Conservation (phyloP, 2,888 invertebrate genomes). For the Macaria liturata region DNA sequence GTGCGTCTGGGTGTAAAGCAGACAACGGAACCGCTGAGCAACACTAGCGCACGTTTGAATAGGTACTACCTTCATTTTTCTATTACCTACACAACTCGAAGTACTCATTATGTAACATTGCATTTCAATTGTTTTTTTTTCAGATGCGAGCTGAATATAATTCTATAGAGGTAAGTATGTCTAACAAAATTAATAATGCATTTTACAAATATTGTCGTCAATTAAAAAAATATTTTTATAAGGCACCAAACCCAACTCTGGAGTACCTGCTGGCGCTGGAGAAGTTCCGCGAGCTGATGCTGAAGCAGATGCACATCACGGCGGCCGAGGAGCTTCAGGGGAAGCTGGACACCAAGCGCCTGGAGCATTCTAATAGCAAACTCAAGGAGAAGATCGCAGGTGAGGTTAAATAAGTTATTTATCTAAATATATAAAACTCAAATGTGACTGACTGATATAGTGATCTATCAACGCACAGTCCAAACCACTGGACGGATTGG, state of each 20-base stretch:
- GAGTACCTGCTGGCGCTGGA: slow-evolving; percentile 63
- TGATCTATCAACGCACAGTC: too few relatives aligned
- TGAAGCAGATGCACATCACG: slow-evolving; percentile 64
- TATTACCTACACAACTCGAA: too few relatives aligned
- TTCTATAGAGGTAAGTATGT: slow-evolving; percentile 4
- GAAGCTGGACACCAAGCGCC: slow-evolving; percentile 65
- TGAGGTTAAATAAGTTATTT: slow-evolving; percentile 26
- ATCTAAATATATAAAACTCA: too few relatives aligned
- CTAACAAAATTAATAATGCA: too few relatives aligned
- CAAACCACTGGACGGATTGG: too few relatives aligned
- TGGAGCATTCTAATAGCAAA: slow-evolving; percentile 68
- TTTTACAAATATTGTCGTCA: too few relatives aligned
- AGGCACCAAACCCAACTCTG: slow-evolving; percentile 39
- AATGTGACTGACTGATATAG: too few relatives aligned
- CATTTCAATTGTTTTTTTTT: not conserved
- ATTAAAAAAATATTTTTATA: slow-evolving; percentile 13
- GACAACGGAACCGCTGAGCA: too few relatives aligned
- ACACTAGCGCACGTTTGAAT: too few relatives aligned
- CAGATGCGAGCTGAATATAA: slow-evolving; percentile 5
- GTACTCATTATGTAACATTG: too few relatives aligned
- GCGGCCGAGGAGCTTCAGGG: slow-evolving; percentile 74
- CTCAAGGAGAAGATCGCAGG: slow-evolving; percentile 65
- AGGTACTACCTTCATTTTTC: too few relatives aligned
- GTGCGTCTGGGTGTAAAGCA: too few relatives aligned
- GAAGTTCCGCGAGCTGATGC: slow-evolving; percentile 64